These are phyloP conservation scores for Gibbula magus DNA, from an alignment of 2,888 invertebrate genomes.

Conservation along the genomic window DNA sequence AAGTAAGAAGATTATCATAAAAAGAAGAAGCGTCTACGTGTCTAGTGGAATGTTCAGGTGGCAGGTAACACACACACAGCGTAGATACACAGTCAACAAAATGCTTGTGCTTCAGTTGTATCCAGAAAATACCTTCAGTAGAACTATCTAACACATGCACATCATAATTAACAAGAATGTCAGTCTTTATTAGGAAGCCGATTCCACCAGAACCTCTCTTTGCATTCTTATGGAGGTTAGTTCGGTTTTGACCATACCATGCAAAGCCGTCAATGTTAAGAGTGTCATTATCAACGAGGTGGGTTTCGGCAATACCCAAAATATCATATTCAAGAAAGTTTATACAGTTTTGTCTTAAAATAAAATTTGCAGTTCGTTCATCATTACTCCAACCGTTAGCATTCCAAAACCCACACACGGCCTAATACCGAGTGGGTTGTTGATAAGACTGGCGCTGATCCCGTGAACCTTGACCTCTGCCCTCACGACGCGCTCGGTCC, in stretches of 20 bases:
- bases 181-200: background rate
- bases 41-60: background rate
- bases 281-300: background rate
- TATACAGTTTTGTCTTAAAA: background rate
- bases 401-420: conserved; percentile 31
- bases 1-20: background rate
- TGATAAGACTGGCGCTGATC: background rate
- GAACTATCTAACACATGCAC: background rate
- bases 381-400: conserved; percentile 22
- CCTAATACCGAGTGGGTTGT: background rate
- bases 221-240: conserved; percentile 23
- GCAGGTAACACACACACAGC: background rate
- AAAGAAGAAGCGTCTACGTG: background rate
- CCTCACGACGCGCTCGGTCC: background rate
- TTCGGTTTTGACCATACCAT: conserved; percentile 32
- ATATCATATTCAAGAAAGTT: conserved; percentile 23
- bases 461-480: background rate
- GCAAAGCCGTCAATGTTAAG: background rate
- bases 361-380: conserved; percentile 11
- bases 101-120: background rate
- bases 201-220: conserved; percentile 32
- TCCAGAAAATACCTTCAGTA: background rate
- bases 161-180: background rate
- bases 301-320: conserved; percentile 33
- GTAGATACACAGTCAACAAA: background rate